phyloP scores from a whole-genome alignment of 2,888 invertebrate genomes.

The Seira ritae region DNA sequence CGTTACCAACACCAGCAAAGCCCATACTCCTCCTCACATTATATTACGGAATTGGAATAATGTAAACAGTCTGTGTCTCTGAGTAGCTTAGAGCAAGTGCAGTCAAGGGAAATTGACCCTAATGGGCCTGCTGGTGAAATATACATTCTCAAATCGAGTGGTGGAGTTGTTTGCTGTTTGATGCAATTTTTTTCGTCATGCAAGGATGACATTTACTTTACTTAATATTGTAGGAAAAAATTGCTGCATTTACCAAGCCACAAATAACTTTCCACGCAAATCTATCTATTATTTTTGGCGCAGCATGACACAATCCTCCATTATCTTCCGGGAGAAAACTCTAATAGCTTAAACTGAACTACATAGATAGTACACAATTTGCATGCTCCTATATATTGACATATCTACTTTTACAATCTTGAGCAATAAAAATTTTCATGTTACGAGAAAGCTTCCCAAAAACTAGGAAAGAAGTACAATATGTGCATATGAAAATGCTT shows the following conservation, averaged over 20 bases:
- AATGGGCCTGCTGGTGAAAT: not conserved
- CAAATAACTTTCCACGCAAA: slow-evolving; percentile 1
- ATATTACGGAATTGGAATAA: not conserved
- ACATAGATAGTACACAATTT: not conserved
- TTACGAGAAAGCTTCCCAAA: not conserved
- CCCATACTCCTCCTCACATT: not conserved
- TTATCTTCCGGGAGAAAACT: not conserved
- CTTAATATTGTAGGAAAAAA: not conserved
- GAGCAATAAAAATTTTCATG: slow-evolving; percentile 3
- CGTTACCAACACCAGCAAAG: not conserved
- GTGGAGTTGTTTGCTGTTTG: too few species aligned
- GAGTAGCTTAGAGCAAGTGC: not conserved
- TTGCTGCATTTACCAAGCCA: not conserved
- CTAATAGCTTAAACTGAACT: not conserved
- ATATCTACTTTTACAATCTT: not conserved
- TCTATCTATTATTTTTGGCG: slow-evolving; percentile 5
- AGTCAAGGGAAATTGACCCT: slow-evolving; percentile 12
- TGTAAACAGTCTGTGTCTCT: not conserved
- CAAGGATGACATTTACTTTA: slow-evolving; percentile 8
- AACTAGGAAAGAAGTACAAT: too few species aligned
- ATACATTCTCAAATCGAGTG: slow-evolving; percentile 1
- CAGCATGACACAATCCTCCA: not conserved
- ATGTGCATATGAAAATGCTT: not conserved
- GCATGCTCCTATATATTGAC: slow-evolving; percentile 17
- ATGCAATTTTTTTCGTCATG: not conserved